Base-by-base conservation (phyloP, 1,140 invertebrate species). In the Bombus cullumanus region DNA sequence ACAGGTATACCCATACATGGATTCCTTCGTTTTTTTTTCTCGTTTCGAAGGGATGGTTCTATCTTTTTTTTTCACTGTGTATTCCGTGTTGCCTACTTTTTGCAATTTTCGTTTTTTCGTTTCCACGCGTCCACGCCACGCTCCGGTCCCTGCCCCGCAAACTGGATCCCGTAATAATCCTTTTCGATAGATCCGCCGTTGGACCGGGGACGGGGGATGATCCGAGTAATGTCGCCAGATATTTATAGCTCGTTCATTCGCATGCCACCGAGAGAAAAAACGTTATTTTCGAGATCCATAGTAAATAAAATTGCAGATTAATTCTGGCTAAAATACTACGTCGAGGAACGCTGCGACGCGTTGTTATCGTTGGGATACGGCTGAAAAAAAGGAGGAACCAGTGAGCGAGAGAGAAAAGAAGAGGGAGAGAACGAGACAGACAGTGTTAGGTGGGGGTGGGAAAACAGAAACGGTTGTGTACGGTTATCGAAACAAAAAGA, bases 241-340 rank as follows among this genome's bases (percentile, higher is more conserved):
- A 83, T 86, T 82, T 86, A 76, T 82, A 71, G 68, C 76, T 28
- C 76, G 83, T 84, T 84, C 64, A 85, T 85, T 80, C 77, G 83
- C 75, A 28, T 34, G 47, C 64, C 64, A 74, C 31, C 15, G 31
- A 10, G 53, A 43, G 25, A 72, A 80, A 73, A 85, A 72, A 57
- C 83, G 83, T 80, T 85, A 72, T 85, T 85, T 85, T 85, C 83
- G 83, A 85, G 83, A 85, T 80, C 76, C 66, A 71, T 85, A 84
- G 83, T 84, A 79, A 84, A 79, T 84, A 85, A 85, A 85, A 85
- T 80, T 85, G 83, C 83, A 85, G 83, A 85, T 85, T 85, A 85
- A 85, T 85, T 85, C 83, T 57, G 83, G 76, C 62, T 80, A 80
- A 85, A 85, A 85, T 85, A 80, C 76, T 85, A 85, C 83, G 77